phyloP scores from a whole-genome alignment of 2,113 vertebrate species.

The Felis chaus region DNA sequence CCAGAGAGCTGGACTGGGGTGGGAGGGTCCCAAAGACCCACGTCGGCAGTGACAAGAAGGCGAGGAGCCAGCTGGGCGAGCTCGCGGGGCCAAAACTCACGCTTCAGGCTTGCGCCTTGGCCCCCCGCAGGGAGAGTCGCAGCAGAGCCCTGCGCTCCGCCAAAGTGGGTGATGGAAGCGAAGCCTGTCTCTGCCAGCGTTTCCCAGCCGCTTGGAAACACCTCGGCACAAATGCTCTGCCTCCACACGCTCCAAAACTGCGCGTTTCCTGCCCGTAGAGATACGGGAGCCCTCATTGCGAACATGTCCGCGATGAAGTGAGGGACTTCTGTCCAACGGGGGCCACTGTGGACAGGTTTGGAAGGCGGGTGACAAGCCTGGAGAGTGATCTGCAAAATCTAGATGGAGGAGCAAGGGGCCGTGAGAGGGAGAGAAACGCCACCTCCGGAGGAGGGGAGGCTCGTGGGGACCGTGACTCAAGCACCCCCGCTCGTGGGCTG shows the following conservation, averaged over 20 bases:
- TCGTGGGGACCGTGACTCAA: background rate
- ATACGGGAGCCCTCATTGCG: background rate
- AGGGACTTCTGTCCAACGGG: background rate
- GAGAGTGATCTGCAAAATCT: background rate
- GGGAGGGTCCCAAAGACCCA: rapidly evolving
- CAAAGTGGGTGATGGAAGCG: rapidly evolving
- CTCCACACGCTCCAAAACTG: rapidly evolving
- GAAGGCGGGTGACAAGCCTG: background rate
- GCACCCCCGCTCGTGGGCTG: background rate
- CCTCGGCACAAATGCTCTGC: rapidly evolving
- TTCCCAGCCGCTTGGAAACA: background rate
- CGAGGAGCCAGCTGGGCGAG: rapidly evolving
- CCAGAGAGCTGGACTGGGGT: rapidly evolving
- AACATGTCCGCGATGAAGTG: rapidly evolving
- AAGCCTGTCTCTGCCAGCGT: rapidly evolving
- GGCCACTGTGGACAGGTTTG: background rate
- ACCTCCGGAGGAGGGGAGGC: background rate
- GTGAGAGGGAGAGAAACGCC: background rate
- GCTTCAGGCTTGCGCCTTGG: background rate
- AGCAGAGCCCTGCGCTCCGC: rapidly evolving
- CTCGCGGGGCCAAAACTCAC: background rate
- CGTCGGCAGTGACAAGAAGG: rapidly evolving
- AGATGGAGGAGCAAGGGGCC: background rate
- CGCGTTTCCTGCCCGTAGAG: rapidly evolving
- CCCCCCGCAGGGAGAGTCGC: background rate